Evolutionary conservation across 2,888 invertebrate genomes (phyloP).

Genomic region (Omphaloscelis lunosa): DNA sequence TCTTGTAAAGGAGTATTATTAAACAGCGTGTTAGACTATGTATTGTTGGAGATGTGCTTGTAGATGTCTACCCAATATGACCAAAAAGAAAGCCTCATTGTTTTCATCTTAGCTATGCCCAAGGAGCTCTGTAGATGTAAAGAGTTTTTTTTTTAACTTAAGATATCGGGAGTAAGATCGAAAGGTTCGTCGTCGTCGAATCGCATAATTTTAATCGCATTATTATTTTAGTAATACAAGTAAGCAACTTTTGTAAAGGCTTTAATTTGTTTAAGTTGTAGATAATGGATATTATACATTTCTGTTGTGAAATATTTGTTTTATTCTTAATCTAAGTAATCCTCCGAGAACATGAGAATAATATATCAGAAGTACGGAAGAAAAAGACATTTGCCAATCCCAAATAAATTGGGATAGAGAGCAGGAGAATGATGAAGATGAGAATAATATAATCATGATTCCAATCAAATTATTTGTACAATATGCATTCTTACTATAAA

Average conservation of each 20-base stretch:
- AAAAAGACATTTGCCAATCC: too few species aligned
- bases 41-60: neutral
- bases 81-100: constrained; percentile 15
- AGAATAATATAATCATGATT: constrained; percentile 27
- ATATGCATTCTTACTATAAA: neutral
- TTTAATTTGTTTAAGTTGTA: constrained; percentile 85
- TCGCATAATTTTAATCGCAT: constrained; percentile 54
- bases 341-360: neutral
- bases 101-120: constrained; percentile 14
- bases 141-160: constrained; percentile 41
- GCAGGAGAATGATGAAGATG: too few species aligned
- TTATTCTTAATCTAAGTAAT: constrained; percentile 48
- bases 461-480: neutral
- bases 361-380: neutral
- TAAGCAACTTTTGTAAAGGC: constrained; percentile 78
- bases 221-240: constrained; percentile 53
- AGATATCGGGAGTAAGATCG: constrained; percentile 29
- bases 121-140: constrained; percentile 25
- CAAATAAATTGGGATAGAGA: too few species aligned
- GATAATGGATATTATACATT: constrained; percentile 71
- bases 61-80: too few species aligned
- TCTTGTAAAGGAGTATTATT: neutral
- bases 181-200: constrained; percentile 22
- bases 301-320: constrained; percentile 61
- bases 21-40: neutral